These are phyloP conservation scores for Muricea muricata DNA, from an alignment of 92 coral and sea anemone species.

Conservation along the genomic window DNA sequence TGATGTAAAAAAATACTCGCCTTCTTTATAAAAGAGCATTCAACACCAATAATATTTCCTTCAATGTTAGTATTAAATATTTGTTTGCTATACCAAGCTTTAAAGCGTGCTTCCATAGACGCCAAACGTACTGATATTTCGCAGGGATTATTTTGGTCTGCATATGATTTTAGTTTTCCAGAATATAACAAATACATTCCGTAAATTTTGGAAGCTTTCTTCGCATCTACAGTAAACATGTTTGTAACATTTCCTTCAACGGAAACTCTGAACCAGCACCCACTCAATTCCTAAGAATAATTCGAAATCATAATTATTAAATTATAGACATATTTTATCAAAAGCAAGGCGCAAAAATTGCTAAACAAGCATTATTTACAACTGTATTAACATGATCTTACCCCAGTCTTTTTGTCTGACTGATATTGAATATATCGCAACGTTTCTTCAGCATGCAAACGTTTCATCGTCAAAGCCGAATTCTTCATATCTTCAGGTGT, in stretches of 20 bases:
- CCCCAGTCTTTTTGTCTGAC: background rate
- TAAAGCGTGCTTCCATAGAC: conserved; percentile 12
- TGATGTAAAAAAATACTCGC: background rate
- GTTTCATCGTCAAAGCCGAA: background rate
- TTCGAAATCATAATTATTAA: too few relatives aligned
- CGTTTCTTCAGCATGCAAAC: background rate
- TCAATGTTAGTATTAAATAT: conserved; percentile 4
- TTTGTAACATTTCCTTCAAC: background rate
- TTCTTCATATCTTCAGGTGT: background rate
- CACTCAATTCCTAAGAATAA: background rate
- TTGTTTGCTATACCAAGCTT: conserved; percentile 28
- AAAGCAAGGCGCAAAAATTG: background rate
- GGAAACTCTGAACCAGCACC: conserved; percentile 35
- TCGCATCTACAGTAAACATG: conserved; percentile 36
- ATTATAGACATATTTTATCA: background rate
- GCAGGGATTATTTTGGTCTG: conserved; percentile 31
- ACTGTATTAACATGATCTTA: background rate
- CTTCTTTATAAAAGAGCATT: conserved; percentile 53
- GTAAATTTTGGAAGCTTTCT: conserved; percentile 49
- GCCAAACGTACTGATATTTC: conserved; percentile 9
- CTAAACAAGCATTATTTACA: background rate
- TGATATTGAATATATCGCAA: background rate
- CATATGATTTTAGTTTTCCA: conserved; percentile 18
- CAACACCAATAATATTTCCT: conserved; percentile 30
- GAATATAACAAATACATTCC: conserved; percentile 30